A percentile compares a stretch with the other conserved stretches of the same genome.
Evolutionary conservation across 2,888 invertebrate species (phyloP).

Genomic region (Terebella lapidaria): DNA sequence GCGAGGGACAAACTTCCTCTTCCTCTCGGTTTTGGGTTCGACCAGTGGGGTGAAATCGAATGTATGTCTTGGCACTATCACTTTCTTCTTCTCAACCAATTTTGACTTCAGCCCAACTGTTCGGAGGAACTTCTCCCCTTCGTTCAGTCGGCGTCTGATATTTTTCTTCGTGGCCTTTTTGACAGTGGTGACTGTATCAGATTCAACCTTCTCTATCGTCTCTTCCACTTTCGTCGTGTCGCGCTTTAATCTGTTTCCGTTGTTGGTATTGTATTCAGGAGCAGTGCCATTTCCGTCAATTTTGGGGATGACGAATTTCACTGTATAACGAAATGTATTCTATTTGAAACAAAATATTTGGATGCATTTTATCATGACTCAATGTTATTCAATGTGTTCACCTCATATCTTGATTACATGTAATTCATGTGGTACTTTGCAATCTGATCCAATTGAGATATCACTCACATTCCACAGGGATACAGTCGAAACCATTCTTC

Average conservation of each 20-base stretch:
- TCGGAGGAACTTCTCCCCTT: slow-evolving; percentile 20
- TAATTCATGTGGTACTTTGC: no score
- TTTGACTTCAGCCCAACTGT: not conserved
- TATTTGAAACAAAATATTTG: no score
- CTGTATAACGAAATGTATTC: not conserved
- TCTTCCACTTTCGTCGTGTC: not conserved
- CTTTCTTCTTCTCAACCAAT: not conserved
- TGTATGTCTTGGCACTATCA: not conserved
- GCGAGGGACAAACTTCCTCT: slow-evolving; percentile 15
- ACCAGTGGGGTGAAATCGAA: not conserved
- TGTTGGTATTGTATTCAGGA: slow-evolving; percentile 2
- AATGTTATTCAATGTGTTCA: no score
- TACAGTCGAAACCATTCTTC: slow-evolving; percentile 79
- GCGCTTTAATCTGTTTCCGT: not conserved
- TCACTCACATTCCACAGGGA: slow-evolving; percentile 78
- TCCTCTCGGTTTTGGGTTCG: slow-evolving; percentile 10
- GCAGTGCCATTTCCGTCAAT: slow-evolving; percentile 23
- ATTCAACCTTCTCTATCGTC: not conserved
- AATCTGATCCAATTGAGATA: no score
- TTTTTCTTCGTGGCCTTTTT: not conserved
- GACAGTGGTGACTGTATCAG: not conserved
- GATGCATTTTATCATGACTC: no score
- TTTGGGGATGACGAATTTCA: slow-evolving; percentile 23
- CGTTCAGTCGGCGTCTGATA: slow-evolving; percentile 13
- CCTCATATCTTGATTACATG: no score